Conservation (phyloP, 2,113 vertebrate species). For the Carollia perspicillata region DNA sequence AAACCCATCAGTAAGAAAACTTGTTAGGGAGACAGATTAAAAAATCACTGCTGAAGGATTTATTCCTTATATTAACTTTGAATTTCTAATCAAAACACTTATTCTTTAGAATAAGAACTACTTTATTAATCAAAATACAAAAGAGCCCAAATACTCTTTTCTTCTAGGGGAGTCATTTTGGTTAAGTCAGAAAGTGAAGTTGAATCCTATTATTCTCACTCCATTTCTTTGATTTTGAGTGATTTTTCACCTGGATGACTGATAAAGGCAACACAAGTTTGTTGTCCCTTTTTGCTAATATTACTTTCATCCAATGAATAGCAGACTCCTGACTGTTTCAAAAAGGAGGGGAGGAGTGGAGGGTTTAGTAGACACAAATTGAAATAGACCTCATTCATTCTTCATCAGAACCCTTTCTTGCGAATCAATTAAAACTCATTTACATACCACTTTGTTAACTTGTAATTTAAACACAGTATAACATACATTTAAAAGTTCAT, state of each 20-base stretch:
- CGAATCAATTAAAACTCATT: not conserved
- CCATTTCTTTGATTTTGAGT: not conserved
- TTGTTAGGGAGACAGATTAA: not conserved
- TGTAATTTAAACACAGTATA: not conserved
- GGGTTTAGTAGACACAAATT: not conserved
- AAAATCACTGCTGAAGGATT: not conserved
- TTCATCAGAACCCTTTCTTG: not conserved
- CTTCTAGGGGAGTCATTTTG: not conserved
- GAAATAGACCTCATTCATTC: not conserved
- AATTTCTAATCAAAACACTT: slow-evolving; percentile 9
- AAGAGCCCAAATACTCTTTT: not conserved
- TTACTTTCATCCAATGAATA: not conserved
- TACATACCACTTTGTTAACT: not conserved
- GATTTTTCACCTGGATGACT: not conserved
- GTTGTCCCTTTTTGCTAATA: not conserved
- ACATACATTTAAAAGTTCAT: not conserved
- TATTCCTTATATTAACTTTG: not conserved
- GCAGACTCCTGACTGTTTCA: not conserved
- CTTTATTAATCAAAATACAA: not conserved
- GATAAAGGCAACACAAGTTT: not conserved
- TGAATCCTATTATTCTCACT: not conserved
- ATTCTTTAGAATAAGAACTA: not conserved
- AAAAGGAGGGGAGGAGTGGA: not conserved
- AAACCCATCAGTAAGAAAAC: not conserved
- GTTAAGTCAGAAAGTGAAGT: not conserved